Conservation (phyloP, 2,888 invertebrate species). For the Petrolisthes manimaculis region DNA sequence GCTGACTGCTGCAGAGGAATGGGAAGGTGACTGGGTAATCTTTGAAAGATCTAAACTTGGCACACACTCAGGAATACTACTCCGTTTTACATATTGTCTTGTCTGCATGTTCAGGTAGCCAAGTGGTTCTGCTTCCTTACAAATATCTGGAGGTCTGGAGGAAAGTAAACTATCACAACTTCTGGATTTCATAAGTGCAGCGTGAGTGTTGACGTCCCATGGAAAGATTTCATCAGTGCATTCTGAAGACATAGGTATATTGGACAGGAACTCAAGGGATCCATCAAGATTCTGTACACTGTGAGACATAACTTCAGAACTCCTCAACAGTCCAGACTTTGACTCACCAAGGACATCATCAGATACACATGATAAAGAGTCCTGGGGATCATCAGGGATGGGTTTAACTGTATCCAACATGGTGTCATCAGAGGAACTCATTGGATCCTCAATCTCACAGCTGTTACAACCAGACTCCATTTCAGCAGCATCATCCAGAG, state of each 20-base stretch:
- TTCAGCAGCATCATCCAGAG: slow-evolving; percentile 50
- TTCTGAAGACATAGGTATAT: slow-evolving; percentile 24
- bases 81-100: neutral
- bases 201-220: neutral
- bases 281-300: slow-evolving; percentile 25
- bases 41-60: slow-evolving; percentile 37
- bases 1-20: neutral
- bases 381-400: slow-evolving; percentile 46
- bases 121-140: neutral
- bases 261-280: slow-evolving; percentile 36
- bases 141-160: neutral
- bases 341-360: slow-evolving; percentile 48
- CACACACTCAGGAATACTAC: slow-evolving; percentile 40
- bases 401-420: slow-evolving; percentile 53
- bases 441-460: slow-evolving; percentile 31
- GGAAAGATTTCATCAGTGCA: neutral
- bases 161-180: slow-evolving; percentile 14
- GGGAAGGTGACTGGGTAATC: slow-evolving; percentile 14
- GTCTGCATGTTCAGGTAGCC: neutral
- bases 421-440: slow-evolving; percentile 63
- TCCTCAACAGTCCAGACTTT: neutral
- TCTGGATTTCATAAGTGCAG: slow-evolving; percentile 4
- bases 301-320: neutral
- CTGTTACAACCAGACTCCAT: slow-evolving; percentile 7
- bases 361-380: slow-evolving; percentile 55